phyloP scores from a whole-genome alignment of 2,888 invertebrate species.

The Drosophila falleni region DNA sequence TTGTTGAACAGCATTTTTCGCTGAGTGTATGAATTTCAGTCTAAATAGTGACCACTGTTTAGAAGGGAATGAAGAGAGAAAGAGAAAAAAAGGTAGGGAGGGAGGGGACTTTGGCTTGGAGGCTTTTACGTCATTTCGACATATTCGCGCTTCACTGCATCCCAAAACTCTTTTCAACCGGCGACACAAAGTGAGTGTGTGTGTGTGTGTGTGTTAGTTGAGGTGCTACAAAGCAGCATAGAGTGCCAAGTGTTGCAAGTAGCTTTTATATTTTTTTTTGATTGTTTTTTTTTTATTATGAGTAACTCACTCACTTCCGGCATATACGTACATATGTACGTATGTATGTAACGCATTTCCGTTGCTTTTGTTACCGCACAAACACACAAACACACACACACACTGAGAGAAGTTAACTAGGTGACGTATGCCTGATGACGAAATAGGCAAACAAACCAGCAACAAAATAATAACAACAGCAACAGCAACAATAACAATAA shows the following conservation, averaged over 20 bases:
- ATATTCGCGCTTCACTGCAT: conserved; percentile 55
- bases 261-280: conserved; percentile 11
- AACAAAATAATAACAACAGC: not conserved
- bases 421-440: conserved; percentile 59
- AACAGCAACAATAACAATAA: conserved; percentile 17
- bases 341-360: conserved; percentile 29
- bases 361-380: conserved; percentile 29
- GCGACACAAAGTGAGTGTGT: conserved; percentile 33
- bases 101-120: conserved; percentile 18
- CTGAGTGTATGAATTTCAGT: not conserved
- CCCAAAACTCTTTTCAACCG: conserved; percentile 39
- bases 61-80: not conserved
- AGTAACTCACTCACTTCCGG: conserved; percentile 28
- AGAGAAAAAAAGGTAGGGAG: not conserved
- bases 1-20: not conserved
- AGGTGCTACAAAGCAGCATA: not conserved
- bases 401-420: conserved; percentile 42
- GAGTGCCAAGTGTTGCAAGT: conserved; percentile 26
- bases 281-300: conserved; percentile 17
- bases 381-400: not conserved
- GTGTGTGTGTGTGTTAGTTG: not conserved
- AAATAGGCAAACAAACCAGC: conserved; percentile 41
- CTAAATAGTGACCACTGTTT: conserved; percentile 21
- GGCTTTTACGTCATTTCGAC: conserved; percentile 55
- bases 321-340: not conserved